Percentiles rank a stretch among this genome's conserved stretches.
phyloP scores from a whole-genome alignment of 2,113 vertebrate species.

The Platanista minor region DNA sequence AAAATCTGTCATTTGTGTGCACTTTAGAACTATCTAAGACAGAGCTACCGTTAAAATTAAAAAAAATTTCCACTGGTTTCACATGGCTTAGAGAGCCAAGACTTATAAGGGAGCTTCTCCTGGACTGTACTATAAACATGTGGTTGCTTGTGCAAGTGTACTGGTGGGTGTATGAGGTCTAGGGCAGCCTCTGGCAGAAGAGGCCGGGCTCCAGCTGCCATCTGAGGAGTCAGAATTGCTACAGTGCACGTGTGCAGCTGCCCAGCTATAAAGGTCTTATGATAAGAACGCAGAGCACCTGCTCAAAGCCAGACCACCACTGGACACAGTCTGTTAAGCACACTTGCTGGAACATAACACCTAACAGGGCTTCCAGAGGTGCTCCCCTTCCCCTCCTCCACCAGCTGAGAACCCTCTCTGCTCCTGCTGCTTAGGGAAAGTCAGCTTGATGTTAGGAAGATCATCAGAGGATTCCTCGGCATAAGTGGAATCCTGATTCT shows the following conservation, averaged over 20 bases:
- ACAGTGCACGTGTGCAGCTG: background rate
- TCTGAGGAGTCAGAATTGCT: background rate
- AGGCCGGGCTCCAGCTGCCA: background rate
- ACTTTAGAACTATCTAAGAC: background rate
- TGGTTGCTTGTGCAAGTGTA: background rate
- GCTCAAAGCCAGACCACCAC: background rate
- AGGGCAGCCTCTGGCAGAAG: background rate
- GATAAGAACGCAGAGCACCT: background rate
- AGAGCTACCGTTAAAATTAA: background rate
- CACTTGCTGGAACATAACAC: background rate
- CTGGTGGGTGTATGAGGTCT: background rate
- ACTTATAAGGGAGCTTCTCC: background rate
- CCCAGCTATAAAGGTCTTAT: background rate
- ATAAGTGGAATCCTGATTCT: background rate
- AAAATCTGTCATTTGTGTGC: background rate
- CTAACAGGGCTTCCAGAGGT: background rate
- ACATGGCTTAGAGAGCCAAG: background rate
- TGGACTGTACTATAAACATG: background rate
- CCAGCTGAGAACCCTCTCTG: background rate
- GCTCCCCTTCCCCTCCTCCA: background rate
- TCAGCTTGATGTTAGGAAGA: background rate
- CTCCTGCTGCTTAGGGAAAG: background rate
- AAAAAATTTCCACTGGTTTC: background rate
- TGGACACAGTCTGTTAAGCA: background rate
- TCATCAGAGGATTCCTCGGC: background rate